Evolutionary conservation across 1,140 invertebrate genomes (phyloP).

Genomic region (Lasioglossum albipes): DNA sequence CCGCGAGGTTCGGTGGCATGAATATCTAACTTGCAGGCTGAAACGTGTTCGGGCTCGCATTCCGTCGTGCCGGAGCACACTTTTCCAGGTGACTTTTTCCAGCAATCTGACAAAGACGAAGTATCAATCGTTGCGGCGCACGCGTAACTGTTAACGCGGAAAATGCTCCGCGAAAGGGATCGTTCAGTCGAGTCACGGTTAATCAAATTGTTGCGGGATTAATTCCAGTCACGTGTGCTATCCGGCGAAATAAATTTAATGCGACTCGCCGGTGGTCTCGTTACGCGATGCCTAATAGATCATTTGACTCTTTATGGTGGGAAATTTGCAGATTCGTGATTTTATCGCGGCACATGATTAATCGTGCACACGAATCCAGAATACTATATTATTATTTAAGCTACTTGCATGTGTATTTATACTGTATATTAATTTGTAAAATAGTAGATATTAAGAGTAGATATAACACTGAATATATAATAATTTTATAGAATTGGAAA

Average conservation of each 20-base stretch:
- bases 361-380: too few species aligned
- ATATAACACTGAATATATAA: too few species aligned
- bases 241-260: constrained; percentile 9
- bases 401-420: too few species aligned
- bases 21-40: constrained; percentile 40
- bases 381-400: too few species aligned
- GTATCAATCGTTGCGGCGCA: neutral
- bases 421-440: too few species aligned
- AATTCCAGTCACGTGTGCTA: neutral
- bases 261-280: neutral
- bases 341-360: too few species aligned
- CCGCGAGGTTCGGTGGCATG: constrained; percentile 38
- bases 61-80: constrained; percentile 9
- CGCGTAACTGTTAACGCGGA: neutral
- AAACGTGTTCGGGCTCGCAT: constrained; percentile 26
- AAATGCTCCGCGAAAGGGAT: neutral
- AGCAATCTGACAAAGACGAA: neutral
- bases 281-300: neutral
- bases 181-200: neutral
- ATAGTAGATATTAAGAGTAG: too few species aligned
- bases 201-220: constrained; percentile 8
- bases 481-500: too few species aligned
- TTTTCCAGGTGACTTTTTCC: constrained; percentile 9
- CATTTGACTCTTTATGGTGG: neutral
- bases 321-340: too few species aligned